phyloP scores from a whole-genome alignment of 2,113 vertebrate genomes.

The Peromyscus californicus region DNA sequence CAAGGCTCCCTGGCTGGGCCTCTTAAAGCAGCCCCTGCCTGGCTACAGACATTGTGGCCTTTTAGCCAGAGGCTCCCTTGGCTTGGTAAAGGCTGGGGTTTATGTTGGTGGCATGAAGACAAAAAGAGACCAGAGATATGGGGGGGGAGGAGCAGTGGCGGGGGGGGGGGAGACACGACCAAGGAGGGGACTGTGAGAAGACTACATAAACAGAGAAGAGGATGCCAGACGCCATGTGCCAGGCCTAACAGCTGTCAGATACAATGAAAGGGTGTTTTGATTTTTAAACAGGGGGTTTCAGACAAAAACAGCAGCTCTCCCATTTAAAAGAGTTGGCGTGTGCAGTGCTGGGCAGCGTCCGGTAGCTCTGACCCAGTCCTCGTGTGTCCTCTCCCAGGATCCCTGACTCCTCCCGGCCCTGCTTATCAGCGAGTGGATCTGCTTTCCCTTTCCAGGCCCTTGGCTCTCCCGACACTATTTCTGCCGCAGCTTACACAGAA shows the following conservation, averaged over 20 bases:
- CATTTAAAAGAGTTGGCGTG: not conserved
- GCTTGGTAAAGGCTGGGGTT: not conserved
- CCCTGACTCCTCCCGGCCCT: not conserved
- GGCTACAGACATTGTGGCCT: accelerated
- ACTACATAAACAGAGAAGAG: not conserved
- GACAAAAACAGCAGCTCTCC: constrained; percentile 6
- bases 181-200: not conserved
- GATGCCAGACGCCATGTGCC: not conserved
- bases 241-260: constrained; percentile 23
- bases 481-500: not conserved
- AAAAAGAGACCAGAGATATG: not conserved
- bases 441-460: not conserved
- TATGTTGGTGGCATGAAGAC: not conserved
- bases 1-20: not conserved
- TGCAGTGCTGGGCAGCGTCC: not conserved
- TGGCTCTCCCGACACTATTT: not conserved
- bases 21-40: not conserved
- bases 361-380: not conserved
- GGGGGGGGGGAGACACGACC: too few species aligned
- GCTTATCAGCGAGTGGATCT: not conserved
- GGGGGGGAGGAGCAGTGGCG: too few species aligned
- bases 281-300: not conserved
- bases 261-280: not conserved
- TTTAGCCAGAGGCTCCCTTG: not conserved
- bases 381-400: not conserved